A percentile compares a stretch with the other conserved stretches of the same genome.
These are phyloP conservation scores for Theretra japonica DNA, from an alignment of 2,888 invertebrate species.

Conservation along the genomic window DNA sequence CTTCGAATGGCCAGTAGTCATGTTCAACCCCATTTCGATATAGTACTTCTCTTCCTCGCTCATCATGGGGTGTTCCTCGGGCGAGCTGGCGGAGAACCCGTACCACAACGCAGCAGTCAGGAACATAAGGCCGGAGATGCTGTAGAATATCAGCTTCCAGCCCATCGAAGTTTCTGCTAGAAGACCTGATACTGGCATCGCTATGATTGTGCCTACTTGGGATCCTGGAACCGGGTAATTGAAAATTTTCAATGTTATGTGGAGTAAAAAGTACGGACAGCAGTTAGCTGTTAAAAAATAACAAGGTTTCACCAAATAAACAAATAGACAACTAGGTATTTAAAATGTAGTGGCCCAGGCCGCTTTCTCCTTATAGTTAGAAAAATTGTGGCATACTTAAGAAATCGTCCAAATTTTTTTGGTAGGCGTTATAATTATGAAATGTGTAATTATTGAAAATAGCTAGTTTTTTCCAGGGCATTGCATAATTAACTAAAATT, in stretches of 20 bases:
- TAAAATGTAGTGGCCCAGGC: too few relatives aligned
- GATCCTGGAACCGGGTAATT: constrained; percentile 72
- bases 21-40: constrained; percentile 84
- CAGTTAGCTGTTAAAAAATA: too few relatives aligned
- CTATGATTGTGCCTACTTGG: constrained; percentile 88
- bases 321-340: too few relatives aligned
- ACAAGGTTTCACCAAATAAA: too few relatives aligned
- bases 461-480: too few relatives aligned
- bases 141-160: constrained; percentile 89
- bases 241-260: neutral
- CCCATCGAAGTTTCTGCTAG: constrained; percentile 84
- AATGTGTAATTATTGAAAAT: too few relatives aligned
- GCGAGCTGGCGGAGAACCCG: constrained; percentile 84
- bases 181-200: constrained; percentile 87
- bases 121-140: constrained; percentile 83
- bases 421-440: too few relatives aligned
- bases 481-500: neutral
- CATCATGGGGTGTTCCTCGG: constrained; percentile 83
- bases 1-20: constrained; percentile 53
- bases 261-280: too few relatives aligned
- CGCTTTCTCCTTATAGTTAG: too few relatives aligned
- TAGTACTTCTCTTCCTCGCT: constrained; percentile 82
- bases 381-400: too few relatives aligned
- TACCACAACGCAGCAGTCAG: constrained; percentile 83
- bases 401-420: too few relatives aligned